Evolutionary conservation across 2,113 vertebrate species (phyloP).

Genomic region (Percina caprodes): DNA sequence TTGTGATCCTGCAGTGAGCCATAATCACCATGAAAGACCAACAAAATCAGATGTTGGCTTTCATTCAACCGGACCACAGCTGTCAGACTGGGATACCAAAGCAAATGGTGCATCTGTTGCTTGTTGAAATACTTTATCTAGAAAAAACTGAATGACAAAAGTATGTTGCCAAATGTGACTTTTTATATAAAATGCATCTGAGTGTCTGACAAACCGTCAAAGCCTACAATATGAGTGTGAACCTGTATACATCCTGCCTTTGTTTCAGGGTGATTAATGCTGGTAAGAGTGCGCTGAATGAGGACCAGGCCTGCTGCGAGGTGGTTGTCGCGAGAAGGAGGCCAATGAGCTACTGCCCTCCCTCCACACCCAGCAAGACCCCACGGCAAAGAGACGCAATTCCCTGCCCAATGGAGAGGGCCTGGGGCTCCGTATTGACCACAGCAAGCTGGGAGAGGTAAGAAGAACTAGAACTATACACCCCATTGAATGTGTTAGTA

Average conservation of each 20-base stretch:
- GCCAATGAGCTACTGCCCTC: slow-evolving; percentile 79
- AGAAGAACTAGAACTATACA: not conserved
- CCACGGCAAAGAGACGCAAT: slow-evolving; percentile 74
- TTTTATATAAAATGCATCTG: slow-evolving; percentile 2
- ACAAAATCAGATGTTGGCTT: slow-evolving; percentile 28
- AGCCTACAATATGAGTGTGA: slow-evolving; percentile 19
- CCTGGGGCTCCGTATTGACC: slow-evolving; percentile 64
- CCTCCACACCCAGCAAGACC: slow-evolving; percentile 73
- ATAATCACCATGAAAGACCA: slow-evolving; percentile 30
- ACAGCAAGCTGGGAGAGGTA: slow-evolving; percentile 66
- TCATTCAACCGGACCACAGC: slow-evolving; percentile 24
- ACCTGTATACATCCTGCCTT: not conserved
- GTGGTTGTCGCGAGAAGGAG: slow-evolving; percentile 73
- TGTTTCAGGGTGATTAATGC: slow-evolving; percentile 80
- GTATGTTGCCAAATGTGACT: not conserved
- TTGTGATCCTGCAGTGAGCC: slow-evolving; percentile 46
- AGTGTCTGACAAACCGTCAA: not conserved
- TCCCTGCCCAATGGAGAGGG: slow-evolving; percentile 79
- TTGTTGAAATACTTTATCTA: not conserved
- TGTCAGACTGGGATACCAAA: not conserved
- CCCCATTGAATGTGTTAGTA: no score
- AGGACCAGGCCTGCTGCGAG: slow-evolving; percentile 81
- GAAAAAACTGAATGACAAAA: not conserved
- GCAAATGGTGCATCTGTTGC: slow-evolving; percentile 31
- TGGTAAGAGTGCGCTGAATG: slow-evolving; percentile 78